phyloP scores from a whole-genome alignment of 2,113 vertebrate genomes.

The Zosterops pallidus region DNA sequence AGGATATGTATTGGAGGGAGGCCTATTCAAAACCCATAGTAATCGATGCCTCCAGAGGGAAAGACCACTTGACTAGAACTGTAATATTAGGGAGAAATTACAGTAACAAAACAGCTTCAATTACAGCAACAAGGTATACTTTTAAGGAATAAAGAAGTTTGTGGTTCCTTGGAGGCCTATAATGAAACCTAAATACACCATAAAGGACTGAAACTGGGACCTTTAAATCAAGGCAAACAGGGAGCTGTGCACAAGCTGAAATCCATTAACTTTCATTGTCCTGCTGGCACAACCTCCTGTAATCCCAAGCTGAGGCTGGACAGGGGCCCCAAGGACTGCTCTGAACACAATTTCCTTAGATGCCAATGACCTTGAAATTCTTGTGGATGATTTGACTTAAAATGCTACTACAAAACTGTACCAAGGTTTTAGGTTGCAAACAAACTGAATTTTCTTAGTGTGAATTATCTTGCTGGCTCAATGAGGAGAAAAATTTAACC shows the following conservation, averaged over 20 bases:
- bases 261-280: constrained; percentile 37
- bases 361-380: background rate
- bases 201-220: constrained; percentile 44
- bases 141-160: constrained; percentile 57
- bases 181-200: constrained; percentile 61
- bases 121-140: constrained; percentile 51
- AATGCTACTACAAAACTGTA: background rate
- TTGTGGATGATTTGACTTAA: background rate
- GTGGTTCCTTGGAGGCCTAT: constrained; percentile 55
- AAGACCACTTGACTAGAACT: constrained; percentile 56
- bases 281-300: background rate
- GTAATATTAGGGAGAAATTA: constrained; percentile 66
- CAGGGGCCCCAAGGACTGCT: background rate
- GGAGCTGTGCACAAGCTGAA: constrained; percentile 8
- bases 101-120: constrained; percentile 61
- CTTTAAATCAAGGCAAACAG: constrained; percentile 65
- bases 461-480: background rate
- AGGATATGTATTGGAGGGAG: background rate
- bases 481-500: background rate
- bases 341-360: background rate
- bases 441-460: background rate
- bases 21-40: constrained; percentile 43
- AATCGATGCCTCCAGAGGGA: constrained; percentile 56
- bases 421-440: background rate
- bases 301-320: background rate